Evolutionary conservation across 2,888 invertebrate species (phyloP), one percentile per base, ranked within the genome.

Genomic region (Sycophila texana): DNA sequence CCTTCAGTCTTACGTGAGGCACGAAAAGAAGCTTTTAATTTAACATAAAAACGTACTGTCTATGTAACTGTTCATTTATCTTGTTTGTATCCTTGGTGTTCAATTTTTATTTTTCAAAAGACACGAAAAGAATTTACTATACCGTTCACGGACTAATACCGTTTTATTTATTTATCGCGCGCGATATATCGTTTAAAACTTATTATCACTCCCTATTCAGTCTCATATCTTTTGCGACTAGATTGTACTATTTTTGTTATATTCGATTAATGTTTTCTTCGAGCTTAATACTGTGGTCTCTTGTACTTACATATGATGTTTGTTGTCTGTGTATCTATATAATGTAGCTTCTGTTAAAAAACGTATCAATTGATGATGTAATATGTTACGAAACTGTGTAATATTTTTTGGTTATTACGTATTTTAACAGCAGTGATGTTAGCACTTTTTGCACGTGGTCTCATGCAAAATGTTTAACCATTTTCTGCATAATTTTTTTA

Each of bases 381-480:
- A 61, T 13, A 16, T 65, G 18, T 49, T 30, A 75, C 39, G 26
- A 14, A 53, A 47, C 57, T 39, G 2, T 58, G n/a, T 26, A 13
- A 30, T 26, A 13, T 57, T 7, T 10, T 20, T 47, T 73, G 22
- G 39, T 68, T 30, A 76, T 39, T 74, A 66, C 63, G 63, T 66
- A 10, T 70, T 78, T 81, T 72, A 75, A 73, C 71, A 75, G 74
- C 18, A 75, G 75, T 68, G 47, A 63, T 68, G 14, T 72, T 74
- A 71, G 76, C 78, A 73, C 81, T 73, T 71, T n/a, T 70, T 81
- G 78, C 81, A 78, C 81, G 78, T 78, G 68, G 53, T 70, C 61
- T 78, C 22, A 68, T 75, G 30, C 22, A 70, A 76, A 60, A 72
- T 39, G 13, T 57, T 67, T 61, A 73, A 75, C 51, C 74, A 63